Conservation (phyloP, 2,113 vertebrate species). For the Apaloderma vittatum region DNA sequence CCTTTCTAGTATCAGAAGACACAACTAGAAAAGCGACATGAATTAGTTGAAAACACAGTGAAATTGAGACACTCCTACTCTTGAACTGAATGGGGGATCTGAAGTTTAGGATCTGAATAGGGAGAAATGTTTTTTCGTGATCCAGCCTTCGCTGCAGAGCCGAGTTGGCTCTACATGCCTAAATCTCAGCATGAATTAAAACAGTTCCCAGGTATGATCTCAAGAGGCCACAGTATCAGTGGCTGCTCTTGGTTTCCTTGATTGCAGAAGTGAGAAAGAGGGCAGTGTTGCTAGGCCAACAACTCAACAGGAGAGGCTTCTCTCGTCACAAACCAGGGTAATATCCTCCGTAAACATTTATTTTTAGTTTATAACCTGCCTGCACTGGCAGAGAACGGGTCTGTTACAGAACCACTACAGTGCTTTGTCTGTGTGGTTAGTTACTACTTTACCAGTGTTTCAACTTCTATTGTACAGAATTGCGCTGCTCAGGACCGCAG, state of each 20-base stretch:
- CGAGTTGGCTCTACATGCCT: background rate
- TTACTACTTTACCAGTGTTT: background rate
- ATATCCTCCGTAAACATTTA: constrained; percentile 30
- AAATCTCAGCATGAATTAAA: background rate
- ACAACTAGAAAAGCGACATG: background rate
- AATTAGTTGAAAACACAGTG: background rate
- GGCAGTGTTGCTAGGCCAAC: background rate
- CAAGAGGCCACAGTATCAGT: background rate
- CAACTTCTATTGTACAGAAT: background rate
- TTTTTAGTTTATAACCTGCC: background rate
- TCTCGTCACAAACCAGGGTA: background rate
- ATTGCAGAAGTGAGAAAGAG: background rate
- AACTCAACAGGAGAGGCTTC: background rate
- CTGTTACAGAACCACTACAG: background rate
- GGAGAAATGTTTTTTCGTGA: background rate
- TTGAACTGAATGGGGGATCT: background rate
- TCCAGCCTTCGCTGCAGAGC: background rate
- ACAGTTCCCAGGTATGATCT: background rate
- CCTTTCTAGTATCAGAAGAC: background rate
- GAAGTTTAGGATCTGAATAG: background rate
- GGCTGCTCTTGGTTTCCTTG: constrained; percentile 4
- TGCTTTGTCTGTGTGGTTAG: background rate
- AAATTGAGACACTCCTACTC: background rate
- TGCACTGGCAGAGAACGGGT: background rate
- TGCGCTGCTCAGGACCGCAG: background rate